Conservation (phyloP, 2,113 vertebrate species). For the Serilophus lunatus region DNA sequence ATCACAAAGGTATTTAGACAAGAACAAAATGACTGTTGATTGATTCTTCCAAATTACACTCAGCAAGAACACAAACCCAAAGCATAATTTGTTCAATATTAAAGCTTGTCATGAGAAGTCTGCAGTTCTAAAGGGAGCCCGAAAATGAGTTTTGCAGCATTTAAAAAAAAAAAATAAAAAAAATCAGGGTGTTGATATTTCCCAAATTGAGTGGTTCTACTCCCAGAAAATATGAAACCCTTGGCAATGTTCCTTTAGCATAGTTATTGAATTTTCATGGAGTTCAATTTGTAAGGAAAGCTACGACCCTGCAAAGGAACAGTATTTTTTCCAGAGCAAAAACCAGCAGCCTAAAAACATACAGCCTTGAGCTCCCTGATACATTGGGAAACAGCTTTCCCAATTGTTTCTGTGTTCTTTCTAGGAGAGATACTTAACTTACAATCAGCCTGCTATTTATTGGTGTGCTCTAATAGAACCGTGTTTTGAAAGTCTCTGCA, state of each 20-base stretch:
- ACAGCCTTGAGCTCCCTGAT: not conserved
- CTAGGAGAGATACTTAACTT: slow-evolving; percentile 32
- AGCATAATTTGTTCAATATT: not conserved
- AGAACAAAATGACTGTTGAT: not conserved
- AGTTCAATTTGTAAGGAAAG: not conserved
- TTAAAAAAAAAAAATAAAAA: not conserved
- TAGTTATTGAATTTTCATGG: not conserved
- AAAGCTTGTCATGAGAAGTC: not conserved
- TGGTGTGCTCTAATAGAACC: not conserved
- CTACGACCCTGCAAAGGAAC: not conserved
- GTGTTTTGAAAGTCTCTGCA: not conserved
- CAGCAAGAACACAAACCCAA: not conserved
- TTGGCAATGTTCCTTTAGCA: not conserved
- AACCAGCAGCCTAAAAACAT: not conserved
- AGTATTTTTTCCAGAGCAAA: not conserved
- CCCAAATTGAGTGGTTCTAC: not conserved
- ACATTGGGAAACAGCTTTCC: not conserved
- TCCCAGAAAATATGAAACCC: not conserved
- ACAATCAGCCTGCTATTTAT: not conserved
- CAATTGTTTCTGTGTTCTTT: slow-evolving; percentile 1
- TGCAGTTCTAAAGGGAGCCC: not conserved
- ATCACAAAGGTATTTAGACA: not conserved
- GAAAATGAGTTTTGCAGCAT: not conserved
- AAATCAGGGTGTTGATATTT: not conserved
- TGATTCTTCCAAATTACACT: not conserved